Evolutionary conservation across 2,888 invertebrate genomes (phyloP), one percentile per base, ranked within the genome.

Genomic region (Enoplolaimus lenunculus): DNA sequence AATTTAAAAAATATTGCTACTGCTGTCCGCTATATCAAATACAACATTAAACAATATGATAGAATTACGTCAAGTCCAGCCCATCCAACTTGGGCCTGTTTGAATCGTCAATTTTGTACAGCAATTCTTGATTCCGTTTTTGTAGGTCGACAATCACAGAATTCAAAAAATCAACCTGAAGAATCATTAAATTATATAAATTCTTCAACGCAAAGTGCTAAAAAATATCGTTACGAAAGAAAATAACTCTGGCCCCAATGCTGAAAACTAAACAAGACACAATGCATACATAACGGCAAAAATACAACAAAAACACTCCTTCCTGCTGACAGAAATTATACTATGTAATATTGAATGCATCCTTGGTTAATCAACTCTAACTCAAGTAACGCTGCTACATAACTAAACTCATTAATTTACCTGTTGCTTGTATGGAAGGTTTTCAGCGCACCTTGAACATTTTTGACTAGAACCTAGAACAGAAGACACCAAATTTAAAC

Each of bases 71-170:
- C 45, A 67, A 31, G n/a, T n/a, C 67, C 26, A 67, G 34, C n/a
- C 30, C 33, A 2, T 69, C 69, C 2, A 67, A 26, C 2, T 13
- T 33, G 67, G 31, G n/a, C 29, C 45, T 70, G 29, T 71, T 69
- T 29, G 74, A 68, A 45, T 89, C 88, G 77, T 90, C 88, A 64
- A 93, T 87, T 76, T 89, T 86, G 68, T 88, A 87, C 79, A 87
- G 85, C 1, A 93, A 85, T 75, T 89, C 88, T 78, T 91, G 90
- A 80, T 92, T 93, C 82, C 94, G 94, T 75, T 87, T 87, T 82
- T 93, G 92, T 88, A 94, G 90, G 79, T 94, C 94, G 34, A 91
- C 92, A 77, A 97, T 95, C 75, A 97, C 93, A 7, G 93, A 90
- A 84, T 97, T 94, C 34, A 97, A 85, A 83, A 97, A 95, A 76